phyloP scores from a whole-genome alignment of 1,140 invertebrate species.

The Littorina saxatilis region DNA sequence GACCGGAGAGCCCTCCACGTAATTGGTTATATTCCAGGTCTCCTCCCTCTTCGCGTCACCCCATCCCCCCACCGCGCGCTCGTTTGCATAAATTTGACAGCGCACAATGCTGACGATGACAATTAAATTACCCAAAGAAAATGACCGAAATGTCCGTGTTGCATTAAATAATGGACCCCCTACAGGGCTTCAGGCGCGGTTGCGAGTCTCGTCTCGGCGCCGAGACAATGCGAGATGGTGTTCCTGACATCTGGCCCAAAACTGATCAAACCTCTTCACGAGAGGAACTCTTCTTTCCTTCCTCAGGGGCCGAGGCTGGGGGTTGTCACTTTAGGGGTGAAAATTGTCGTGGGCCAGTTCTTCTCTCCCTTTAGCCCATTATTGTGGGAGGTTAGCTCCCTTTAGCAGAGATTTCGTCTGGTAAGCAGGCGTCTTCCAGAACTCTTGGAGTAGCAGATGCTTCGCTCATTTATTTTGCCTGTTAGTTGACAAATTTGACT shows the following conservation, averaged over 20 bases:
- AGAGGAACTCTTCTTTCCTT: too few relatives aligned
- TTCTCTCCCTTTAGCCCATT: not conserved
- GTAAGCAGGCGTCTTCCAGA: not conserved
- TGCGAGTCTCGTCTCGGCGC: conserved; percentile 16
- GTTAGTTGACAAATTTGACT: conserved; percentile 20
- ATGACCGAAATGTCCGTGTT: conserved; percentile 39
- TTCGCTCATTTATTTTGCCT: conserved; percentile 24
- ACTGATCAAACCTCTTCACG: conserved; percentile 19
- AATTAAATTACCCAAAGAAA: conserved; percentile 44
- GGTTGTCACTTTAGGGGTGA: too few relatives aligned
- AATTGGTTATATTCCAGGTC: conserved; percentile 38
- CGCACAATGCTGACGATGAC: conserved; percentile 35
- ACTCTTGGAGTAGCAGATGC: conserved; percentile 16
- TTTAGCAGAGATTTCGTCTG: conserved; percentile 15
- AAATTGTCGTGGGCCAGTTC: conserved; percentile 6
- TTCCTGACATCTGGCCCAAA: conserved; percentile 31
- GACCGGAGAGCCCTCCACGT: conserved; percentile 22
- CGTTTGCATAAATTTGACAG: conserved; percentile 42
- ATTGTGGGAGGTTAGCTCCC: not conserved
- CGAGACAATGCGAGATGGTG: conserved; percentile 32
- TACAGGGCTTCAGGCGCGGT: conserved; percentile 18
- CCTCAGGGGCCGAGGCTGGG: not conserved
- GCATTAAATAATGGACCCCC: conserved; percentile 41
- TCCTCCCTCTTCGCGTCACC: not conserved
- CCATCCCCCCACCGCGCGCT: conserved; percentile 33